Base-by-base conservation (phyloP, 2,888 invertebrate species). In the Drosophila monieri region DNA sequence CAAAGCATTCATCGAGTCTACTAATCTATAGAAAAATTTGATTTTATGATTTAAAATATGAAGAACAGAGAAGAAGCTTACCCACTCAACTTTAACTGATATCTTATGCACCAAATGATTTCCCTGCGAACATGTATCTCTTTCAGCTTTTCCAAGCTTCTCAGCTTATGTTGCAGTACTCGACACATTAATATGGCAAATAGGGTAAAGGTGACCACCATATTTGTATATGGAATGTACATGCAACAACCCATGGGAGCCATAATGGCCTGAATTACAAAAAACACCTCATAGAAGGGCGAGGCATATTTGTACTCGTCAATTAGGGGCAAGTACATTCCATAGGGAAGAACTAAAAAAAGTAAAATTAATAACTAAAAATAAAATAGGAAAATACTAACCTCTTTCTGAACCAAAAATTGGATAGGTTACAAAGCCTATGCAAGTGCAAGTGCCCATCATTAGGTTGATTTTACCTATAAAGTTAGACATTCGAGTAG, bases 181-280 rank as follows among this genome's bases (percentile, higher is more conserved):
- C 74, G 72, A 14, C 85, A 85, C 85, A 88, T 86, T 4, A 86
- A 71, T 12, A 84, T 89, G 35, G 80, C 89, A 51, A 89, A 89
- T 35, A 89, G 68, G 1, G 89, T 89, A 52, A 84, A 79, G 6
- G 88, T 76, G 12, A 88, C 88, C 32, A 90, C 73, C 39, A 89
- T 69, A 59, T 81, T 89, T 2, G 85, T 74, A 27, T 88, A 88
- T 2, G 89, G 83, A 51, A 89, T 89, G 37, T 89, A 90, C 89
- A 90, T 89, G 72, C 84, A 89, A 52, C 89, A 90, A 35, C 90
- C 89, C 73, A 89, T 79, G n/a, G 89, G 88, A 10, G 89, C 78
- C 67, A 88, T 84, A 25, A 89, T 73, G 51, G 64, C 70, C 67
- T 90, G 86, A 6, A 81, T 69, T 9, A 74, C 66, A 65, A 87